Percentiles rank a stretch among this genome's conserved stretches.
Conservation (phyloP, 2,888 invertebrate species). For the Actias luna region DNA sequence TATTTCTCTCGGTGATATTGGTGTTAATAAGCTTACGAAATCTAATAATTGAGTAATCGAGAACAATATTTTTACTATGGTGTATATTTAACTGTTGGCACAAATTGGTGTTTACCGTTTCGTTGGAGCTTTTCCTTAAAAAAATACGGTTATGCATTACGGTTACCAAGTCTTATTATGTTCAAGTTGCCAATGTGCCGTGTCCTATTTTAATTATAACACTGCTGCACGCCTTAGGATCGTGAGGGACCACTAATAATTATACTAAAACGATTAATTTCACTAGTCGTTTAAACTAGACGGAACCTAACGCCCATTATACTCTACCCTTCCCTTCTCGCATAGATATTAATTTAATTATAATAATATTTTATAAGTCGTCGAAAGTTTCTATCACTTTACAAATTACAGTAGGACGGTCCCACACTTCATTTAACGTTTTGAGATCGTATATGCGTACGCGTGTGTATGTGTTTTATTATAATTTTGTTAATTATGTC, state of each 20-base stretch:
- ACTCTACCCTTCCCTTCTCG: slow-evolving; percentile 35
- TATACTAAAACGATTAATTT: slow-evolving; percentile 69
- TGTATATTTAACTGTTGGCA: slow-evolving; percentile 58
- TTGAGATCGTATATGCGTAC: slow-evolving; percentile 67
- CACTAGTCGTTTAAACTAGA: slow-evolving; percentile 69
- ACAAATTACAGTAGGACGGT: slow-evolving; percentile 77
- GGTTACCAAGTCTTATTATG: slow-evolving; percentile 19
- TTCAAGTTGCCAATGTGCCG: slow-evolving; percentile 66
- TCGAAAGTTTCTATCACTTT: slow-evolving; percentile 66
- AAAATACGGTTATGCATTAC: slow-evolving; percentile 37
- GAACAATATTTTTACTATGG: slow-evolving; percentile 22
- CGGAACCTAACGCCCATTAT: slow-evolving; percentile 54
- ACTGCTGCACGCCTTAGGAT: slow-evolving; percentile 52
- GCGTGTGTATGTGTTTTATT: slow-evolving; percentile 39
- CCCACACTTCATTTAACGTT: slow-evolving; percentile 64
- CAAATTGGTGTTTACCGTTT: slow-evolving; percentile 57
- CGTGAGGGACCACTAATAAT: slow-evolving; percentile 63
- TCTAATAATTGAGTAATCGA: slow-evolving; percentile 1
- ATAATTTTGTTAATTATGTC: slow-evolving; percentile 63
- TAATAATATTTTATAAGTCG: slow-evolving; percentile 46
- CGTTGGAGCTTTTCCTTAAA: no score
- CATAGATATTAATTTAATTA: slow-evolving; percentile 31
- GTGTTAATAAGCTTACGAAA: neutral
- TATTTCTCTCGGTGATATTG: neutral
- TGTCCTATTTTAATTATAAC: slow-evolving; percentile 38